Base-by-base conservation (phyloP, 2,113 vertebrate species). In the Tetraodon nigroviridis region DNA sequence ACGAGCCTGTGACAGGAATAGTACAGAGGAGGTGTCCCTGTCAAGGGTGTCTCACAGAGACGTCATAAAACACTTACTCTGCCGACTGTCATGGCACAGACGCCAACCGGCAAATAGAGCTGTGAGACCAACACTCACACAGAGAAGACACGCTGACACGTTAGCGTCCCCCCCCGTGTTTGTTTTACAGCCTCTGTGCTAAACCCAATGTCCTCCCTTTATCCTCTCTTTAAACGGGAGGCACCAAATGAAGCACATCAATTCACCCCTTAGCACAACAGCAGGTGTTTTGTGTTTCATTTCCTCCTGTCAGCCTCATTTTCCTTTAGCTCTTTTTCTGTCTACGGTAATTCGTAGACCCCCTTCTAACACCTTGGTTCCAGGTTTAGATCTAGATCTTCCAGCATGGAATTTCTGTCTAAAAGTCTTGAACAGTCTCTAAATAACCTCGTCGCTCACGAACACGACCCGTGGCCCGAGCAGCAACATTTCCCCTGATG, bases 11-110 rank as follows among this genome's bases (percentile, higher is more conserved):
- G 71, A 78, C 81, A 65, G 78, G 69, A 78, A 75, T 70, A 74
- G 80, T 69, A 74, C 67, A 76, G 68, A 73, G 57, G 67, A 83
- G 73, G 82, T 79, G 86, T 86, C 82, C 75, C 55, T 29, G 71
- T 84, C 73, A 84, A 85, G 83, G 79, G 81, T 80, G 85, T 85
- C 79, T 85, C 81, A 81, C 75, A 81, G 80, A 84, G 81, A 81
- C 50, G 64, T 69, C 65, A 73, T 85, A 81, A 86, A 86, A 81
- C 81, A 82, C 62, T 73, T 74, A 83, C 79, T 84, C 76, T 81
- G 73, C 67, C 71, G 48, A 61, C 79, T 83, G 82, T 82, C 80
- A 81, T 69, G 12, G 64, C 79, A 22, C 3, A 16, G 48, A 71
- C 19, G 51, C 53, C 46, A 58, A 61, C 70, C 51, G 19, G 56